phyloP scores from a whole-genome alignment of 2,113 vertebrate species.

The Dryoscopus gambensis region DNA sequence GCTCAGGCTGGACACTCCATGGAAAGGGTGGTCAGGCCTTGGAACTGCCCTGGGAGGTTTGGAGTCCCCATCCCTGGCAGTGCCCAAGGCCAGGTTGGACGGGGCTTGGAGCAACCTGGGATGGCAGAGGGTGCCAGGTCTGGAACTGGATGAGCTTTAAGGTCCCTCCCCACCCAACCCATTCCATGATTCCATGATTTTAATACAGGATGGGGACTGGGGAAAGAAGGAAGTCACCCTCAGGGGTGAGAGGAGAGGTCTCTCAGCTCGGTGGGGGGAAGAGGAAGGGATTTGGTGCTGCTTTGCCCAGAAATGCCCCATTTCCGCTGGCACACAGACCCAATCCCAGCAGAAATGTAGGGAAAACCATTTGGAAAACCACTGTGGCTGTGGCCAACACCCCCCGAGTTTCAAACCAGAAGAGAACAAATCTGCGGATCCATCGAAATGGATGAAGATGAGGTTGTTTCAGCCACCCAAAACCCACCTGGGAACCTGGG shows the following conservation, averaged over 20 bases:
- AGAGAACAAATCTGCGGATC: background rate
- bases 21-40: no score
- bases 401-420: background rate
- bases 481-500: background rate
- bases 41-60: background rate
- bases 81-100: no score
- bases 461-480: background rate
- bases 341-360: background rate
- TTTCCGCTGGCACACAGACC: background rate
- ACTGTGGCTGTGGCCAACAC: background rate
- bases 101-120: no score
- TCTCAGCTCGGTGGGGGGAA: background rate
- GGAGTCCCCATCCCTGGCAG: no score
- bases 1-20: no score
- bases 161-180: background rate
- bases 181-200: background rate
- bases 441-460: accelerated
- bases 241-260: background rate
- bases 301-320: background rate
- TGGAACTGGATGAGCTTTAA: background rate
- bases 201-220: background rate
- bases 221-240: background rate
- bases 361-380: background rate
- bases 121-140: background rate
- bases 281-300: background rate